Conservation (phyloP, 2,113 vertebrate species). For the Dasyornis broadbenti region DNA sequence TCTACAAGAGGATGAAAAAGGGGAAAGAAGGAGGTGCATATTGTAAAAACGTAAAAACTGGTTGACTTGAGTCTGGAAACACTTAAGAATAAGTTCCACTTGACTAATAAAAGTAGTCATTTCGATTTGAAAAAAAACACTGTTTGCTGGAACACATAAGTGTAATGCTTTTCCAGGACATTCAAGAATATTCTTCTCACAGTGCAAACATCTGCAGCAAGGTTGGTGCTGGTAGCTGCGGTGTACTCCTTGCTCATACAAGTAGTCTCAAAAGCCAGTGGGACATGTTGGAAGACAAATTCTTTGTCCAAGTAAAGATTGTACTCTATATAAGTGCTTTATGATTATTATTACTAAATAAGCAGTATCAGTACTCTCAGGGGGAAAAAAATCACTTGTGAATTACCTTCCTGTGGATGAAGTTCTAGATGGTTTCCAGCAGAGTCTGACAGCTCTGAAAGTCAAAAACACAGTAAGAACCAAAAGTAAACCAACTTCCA, state of each 20-base stretch:
- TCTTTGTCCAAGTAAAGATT: not conserved
- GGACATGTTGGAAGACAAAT: not conserved
- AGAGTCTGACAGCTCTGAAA: not conserved
- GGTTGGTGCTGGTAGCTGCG: not conserved
- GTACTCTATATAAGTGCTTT: not conserved
- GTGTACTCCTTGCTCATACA: not conserved
- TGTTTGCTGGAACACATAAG: not conserved
- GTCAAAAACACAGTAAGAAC: slow-evolving; percentile 8
- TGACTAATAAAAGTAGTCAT: not conserved
- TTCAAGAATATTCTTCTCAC: not conserved
- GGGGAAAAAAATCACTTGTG: not conserved
- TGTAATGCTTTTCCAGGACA: not conserved
- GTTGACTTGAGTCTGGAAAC: not conserved
- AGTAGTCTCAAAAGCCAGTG: not conserved
- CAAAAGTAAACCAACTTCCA: not conserved
- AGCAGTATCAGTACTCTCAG: not conserved
- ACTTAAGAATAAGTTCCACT: not conserved
- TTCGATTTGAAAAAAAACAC: not conserved
- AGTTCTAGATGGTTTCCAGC: not conserved
- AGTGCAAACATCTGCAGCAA: not conserved
- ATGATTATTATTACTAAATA: not conserved
- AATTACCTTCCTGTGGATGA: not conserved
- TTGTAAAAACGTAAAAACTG: not conserved
- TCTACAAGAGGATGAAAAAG: not conserved
- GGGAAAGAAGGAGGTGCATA: not conserved